Evolutionary conservation across 2,888 invertebrate species (phyloP), one percentile per base, ranked within the genome.

Genomic region (Drosophila birchii): DNA sequence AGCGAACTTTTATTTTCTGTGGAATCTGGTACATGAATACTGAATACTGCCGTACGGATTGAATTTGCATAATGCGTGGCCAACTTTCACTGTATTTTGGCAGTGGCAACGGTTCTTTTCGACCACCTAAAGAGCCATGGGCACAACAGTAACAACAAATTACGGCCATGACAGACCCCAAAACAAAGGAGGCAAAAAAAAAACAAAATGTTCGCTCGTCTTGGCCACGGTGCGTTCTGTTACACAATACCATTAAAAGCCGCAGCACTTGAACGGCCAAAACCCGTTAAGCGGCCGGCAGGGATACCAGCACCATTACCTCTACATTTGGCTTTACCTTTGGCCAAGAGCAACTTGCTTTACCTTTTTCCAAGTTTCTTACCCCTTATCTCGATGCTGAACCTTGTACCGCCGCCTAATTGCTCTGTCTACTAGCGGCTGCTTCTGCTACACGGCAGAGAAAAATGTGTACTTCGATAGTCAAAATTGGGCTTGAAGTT

Each of bases 21-120:
- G 80, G 73, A 80, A 82, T 77, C 68, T 55, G 66, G 67, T 71
- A 62, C 72, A 79, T 47, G 47, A 43, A 20, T 18, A 54, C 60
- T n/a, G 61, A 38, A 49, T 36, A 56, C 51, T 45, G 66, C 51
- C 51, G 9, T 45, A 32, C 54, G 45, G 49, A 58, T 77, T 70
- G 73, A 76, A 86, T 86, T 86, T 86, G 89, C 89, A 86, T 86
- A 89, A 66, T 72, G 49, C 60, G 72, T 60, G 73, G 69, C 61
- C 75, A 89, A 87, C 86, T 86, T 86, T 86, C 86, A 86, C 86
- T 86, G 75, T 73, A 80, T 86, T 88, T 86, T 81, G 85, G 88
- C 84, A 84, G 84, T 80, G 61, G 73, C 78, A 85, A 85, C 84
- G 84, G 87, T 86, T 86, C 89, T 87, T 60, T 89, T 79, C 76